Conservation (phyloP, 1,140 invertebrate species). For the Ditylenchus dipsaci region DNA sequence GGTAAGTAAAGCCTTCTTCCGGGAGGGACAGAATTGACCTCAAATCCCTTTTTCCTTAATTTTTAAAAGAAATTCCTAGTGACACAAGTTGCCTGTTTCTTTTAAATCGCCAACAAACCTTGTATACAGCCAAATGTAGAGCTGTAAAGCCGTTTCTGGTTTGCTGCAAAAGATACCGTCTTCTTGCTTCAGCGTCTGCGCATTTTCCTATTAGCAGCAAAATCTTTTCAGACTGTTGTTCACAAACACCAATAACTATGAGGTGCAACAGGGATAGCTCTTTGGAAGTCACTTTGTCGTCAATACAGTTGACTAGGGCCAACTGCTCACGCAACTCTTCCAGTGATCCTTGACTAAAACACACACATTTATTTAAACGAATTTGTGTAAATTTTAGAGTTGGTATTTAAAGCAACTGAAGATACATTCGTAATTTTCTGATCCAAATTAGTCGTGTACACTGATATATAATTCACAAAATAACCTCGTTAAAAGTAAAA, state of each 20-base stretch:
- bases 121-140: slow-evolving; percentile 61
- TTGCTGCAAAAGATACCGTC: slow-evolving; percentile 32
- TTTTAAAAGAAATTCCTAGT: too few relatives aligned
- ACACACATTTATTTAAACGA: background rate
- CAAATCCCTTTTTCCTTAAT: too few relatives aligned
- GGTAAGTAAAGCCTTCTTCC: too few relatives aligned
- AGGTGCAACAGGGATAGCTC: slow-evolving; percentile 52
- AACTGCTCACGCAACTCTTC: slow-evolving; percentile 30
- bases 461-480: slow-evolving; percentile 9
- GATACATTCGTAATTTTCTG: background rate
- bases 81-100: too few relatives aligned
- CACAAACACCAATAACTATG: slow-evolving; percentile 47
- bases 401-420: background rate
- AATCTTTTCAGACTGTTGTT: slow-evolving; percentile 55
- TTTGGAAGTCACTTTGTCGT: slow-evolving; percentile 37
- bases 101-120: too few relatives aligned
- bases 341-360: slow-evolving; percentile 37
- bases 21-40: too few relatives aligned
- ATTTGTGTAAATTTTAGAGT: slow-evolving; percentile 1
- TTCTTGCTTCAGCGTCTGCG: slow-evolving; percentile 55
- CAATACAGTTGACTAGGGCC: slow-evolving; percentile 16
- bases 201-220: slow-evolving; percentile 59
- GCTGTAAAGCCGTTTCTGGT: slow-evolving; percentile 61
- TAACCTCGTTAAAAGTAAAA: background rate
- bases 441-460: slow-evolving; percentile 9